A percentile compares a stretch with the other conserved stretches of the same genome.
phyloP scores from a whole-genome alignment of 2,797 vertebrate genomes.

The Anguilla megastoma region DNA sequence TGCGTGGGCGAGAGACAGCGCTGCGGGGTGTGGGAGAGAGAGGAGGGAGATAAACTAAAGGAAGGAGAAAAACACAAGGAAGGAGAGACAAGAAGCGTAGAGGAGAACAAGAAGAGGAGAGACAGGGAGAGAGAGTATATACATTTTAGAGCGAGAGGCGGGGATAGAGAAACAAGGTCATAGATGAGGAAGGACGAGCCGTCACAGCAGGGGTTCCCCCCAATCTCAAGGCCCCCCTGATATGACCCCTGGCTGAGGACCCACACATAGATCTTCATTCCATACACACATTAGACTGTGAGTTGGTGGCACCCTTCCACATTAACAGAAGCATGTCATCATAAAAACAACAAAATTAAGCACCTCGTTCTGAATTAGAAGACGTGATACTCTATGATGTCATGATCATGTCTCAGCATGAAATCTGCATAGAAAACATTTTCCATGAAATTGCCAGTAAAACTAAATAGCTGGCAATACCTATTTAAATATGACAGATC shows the following conservation, averaged over 20 bases:
- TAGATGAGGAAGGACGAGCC: neutral
- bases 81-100: neutral
- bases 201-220: neutral
- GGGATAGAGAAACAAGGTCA: neutral
- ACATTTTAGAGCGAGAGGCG: neutral
- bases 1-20: constrained; percentile 22
- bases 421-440: neutral
- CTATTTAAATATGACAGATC: neutral
- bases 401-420: neutral
- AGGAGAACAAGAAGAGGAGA: neutral
- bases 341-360: neutral
- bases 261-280: neutral
- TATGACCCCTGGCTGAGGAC: neutral
- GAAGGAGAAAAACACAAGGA: neutral
- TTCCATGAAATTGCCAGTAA: neutral
- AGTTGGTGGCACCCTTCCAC: neutral
- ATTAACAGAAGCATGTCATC: neutral
- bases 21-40: constrained; percentile 18
- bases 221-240: neutral
- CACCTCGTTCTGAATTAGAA: neutral
- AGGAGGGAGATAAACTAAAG: neutral
- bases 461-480: neutral
- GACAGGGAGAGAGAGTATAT: neutral
- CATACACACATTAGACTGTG: neutral
- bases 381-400: neutral